Evolutionary conservation across 2,888 invertebrate species (phyloP).

Genomic region (Cephus nigrinus): DNA sequence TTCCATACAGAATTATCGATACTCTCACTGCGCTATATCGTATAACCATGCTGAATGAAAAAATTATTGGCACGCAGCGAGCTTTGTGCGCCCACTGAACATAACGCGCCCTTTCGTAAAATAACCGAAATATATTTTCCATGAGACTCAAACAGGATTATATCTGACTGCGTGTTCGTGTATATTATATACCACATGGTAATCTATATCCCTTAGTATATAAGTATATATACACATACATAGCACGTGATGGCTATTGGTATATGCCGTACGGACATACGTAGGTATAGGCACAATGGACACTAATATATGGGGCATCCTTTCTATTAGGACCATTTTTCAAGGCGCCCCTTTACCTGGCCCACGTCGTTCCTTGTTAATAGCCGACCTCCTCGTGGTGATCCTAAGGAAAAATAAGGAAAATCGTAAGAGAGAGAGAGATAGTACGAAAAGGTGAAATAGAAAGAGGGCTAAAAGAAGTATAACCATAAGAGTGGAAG

Average conservation of each 20-base stretch:
- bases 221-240: slow-evolving; percentile 5
- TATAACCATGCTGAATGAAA: not conserved
- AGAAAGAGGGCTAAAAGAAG: not conserved
- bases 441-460: not conserved
- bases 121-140: slow-evolving; percentile 39
- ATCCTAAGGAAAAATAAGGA: slow-evolving; percentile 5
- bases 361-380: slow-evolving; percentile 22
- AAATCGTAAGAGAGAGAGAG: slow-evolving; percentile 9
- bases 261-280: slow-evolving; percentile 5
- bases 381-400: slow-evolving; percentile 17
- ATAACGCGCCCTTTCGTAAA: slow-evolving; percentile 26
- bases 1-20: not conserved
- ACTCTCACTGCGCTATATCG: not conserved
- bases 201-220: not conserved
- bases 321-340: slow-evolving; percentile 34
- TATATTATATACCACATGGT: not conserved
- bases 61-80: slow-evolving; percentile 16
- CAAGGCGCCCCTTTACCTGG: slow-evolving; percentile 30
- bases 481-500: not conserved
- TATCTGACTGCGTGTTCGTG: not conserved
- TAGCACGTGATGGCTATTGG: not conserved
- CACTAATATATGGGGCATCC: slow-evolving; percentile 45
- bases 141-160: slow-evolving; percentile 23
- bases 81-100: not conserved
- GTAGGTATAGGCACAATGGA: slow-evolving; percentile 31